phyloP scores from a whole-genome alignment of 2,888 invertebrate genomes.

The Trissolcus brochymenae region DNA sequence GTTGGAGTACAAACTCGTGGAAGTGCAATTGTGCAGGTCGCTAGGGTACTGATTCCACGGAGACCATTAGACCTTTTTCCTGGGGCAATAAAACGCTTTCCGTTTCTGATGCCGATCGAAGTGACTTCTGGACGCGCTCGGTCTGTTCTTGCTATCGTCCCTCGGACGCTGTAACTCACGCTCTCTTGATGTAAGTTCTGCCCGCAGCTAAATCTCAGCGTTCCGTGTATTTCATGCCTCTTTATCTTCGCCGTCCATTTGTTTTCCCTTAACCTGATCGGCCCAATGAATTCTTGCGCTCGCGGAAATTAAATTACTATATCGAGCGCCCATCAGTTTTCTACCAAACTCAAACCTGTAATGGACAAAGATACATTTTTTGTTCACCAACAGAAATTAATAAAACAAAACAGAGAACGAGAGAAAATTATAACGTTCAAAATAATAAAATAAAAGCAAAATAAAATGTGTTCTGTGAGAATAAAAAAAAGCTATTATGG shows the following conservation, averaged over 20 bases:
- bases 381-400: no score
- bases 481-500: no score
- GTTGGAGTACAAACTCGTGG: neutral
- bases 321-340: neutral
- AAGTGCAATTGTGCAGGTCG: constrained; percentile 52
- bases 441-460: no score
- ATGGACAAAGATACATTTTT: neutral
- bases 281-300: constrained; percentile 34
- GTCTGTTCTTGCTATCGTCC: constrained; percentile 28
- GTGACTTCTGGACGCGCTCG: constrained; percentile 49
- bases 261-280: constrained; percentile 50
- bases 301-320: constrained; percentile 50
- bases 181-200: constrained; percentile 23
- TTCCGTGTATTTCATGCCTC: constrained; percentile 43
- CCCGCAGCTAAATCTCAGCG: constrained; percentile 43
- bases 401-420: no score
- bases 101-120: constrained; percentile 43
- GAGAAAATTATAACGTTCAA: no score
- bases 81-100: constrained; percentile 61
- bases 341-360: neutral
- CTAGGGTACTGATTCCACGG: constrained; percentile 10
- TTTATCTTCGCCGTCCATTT: constrained; percentile 52
- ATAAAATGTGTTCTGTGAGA: no score
- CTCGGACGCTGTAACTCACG: constrained; percentile 38
- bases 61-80: constrained; percentile 37